Evolutionary conservation across 2,113 vertebrate genomes (phyloP).

Genomic region (Grammomys surdaster): DNA sequence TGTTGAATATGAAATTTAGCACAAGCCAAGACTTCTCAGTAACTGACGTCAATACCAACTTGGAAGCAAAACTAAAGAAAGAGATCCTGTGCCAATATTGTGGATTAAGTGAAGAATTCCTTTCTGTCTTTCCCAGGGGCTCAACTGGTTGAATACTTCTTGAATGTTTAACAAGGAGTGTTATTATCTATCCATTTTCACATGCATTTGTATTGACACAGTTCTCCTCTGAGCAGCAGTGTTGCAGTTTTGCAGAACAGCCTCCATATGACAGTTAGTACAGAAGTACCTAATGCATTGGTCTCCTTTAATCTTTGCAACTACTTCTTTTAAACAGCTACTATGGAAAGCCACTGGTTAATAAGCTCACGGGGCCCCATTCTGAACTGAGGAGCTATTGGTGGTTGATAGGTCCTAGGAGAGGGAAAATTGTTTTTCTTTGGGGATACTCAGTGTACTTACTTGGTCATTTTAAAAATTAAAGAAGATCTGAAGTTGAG

Average conservation of each 20-base stretch:
- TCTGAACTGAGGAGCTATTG: neutral
- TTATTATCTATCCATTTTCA: conserved; percentile 19
- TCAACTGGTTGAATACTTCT: conserved; percentile 10
- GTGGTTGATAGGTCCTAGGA: neutral
- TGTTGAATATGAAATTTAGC: conserved; percentile 69
- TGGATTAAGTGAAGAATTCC: conserved; percentile 38
- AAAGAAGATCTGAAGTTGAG: neutral
- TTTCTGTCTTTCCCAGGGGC: conserved; percentile 56
- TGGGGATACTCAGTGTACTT: neutral
- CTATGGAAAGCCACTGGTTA: neutral
- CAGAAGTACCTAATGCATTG: neutral
- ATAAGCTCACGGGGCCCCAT: neutral
- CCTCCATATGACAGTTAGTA: neutral
- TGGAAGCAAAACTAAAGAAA: conserved; percentile 66
- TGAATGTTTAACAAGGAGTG: conserved; percentile 66
- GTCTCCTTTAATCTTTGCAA: neutral
- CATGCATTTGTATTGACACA: conserved; percentile 17
- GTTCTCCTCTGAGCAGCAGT: neutral
- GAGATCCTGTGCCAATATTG: conserved; percentile 27
- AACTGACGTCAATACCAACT: neutral
- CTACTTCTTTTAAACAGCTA: neutral
- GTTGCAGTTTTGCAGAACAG: neutral
- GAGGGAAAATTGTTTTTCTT: neutral
- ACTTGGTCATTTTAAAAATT: neutral
- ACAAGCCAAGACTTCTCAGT: conserved; percentile 42